A percentile compares a stretch with the other conserved stretches of the same genome.
These are phyloP conservation scores for Halictus rubicundus DNA, from an alignment of 1,140 invertebrate genomes.

Conservation along the genomic window DNA sequence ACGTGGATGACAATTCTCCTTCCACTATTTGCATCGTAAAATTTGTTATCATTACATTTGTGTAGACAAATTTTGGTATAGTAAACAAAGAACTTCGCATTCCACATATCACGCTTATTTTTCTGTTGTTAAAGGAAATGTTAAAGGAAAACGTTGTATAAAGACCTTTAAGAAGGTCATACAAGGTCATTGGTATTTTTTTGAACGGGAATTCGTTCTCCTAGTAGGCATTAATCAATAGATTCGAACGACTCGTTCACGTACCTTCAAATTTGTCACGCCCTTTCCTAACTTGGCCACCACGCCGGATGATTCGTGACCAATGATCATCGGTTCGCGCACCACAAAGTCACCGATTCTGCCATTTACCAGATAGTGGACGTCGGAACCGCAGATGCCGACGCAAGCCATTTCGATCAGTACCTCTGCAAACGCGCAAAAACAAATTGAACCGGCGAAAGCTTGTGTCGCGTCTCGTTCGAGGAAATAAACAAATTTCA, in stretches of 20 bases:
- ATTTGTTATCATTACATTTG: too few species aligned
- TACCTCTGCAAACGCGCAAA: slow-evolving; percentile 85
- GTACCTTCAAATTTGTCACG: slow-evolving; percentile 88
- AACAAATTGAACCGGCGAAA: neutral
- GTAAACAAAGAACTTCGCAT: too few species aligned
- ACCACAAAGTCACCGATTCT: slow-evolving; percentile 91
- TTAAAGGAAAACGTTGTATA: neutral
- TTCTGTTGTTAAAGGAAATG: neutral
- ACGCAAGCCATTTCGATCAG: slow-evolving; percentile 93
- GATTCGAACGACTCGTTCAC: neutral
- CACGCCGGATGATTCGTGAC: slow-evolving; percentile 92
- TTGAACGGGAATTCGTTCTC: too few species aligned
- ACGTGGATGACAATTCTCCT: too few species aligned
- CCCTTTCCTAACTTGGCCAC: slow-evolving; percentile 87
- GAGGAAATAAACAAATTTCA: too few species aligned
- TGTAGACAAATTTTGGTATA: too few species aligned
- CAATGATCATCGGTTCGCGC: slow-evolving; percentile 92
- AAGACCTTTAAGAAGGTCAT: too few species aligned
- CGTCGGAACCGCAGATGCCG: slow-evolving; percentile 98
- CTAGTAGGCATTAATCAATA: too few species aligned
- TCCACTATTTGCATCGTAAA: too few species aligned
- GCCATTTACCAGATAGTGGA: slow-evolving; percentile 93
- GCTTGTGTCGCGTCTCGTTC: too few species aligned
- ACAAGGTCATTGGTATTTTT: too few species aligned
- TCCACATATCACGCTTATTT: too few species aligned